A percentile compares a stretch with the other conserved stretches of the same genome.
Evolutionary conservation across 2,888 invertebrate genomes (phyloP).

Genomic region (Chymomyza caudatula): DNA sequence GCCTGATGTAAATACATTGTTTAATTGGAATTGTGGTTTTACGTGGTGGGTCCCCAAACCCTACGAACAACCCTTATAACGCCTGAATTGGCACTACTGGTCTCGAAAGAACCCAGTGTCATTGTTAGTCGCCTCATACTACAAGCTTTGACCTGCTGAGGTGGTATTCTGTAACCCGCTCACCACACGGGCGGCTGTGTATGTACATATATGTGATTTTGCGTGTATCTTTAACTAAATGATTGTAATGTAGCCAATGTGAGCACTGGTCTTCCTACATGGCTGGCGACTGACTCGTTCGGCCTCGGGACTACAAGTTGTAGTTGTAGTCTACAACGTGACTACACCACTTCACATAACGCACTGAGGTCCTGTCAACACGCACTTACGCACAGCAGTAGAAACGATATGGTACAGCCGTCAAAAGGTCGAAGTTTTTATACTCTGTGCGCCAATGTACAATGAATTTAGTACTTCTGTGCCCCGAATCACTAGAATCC

Average conservation of each 20-base stretch:
- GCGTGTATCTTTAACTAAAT: constrained; percentile 53
- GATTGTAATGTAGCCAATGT: constrained; percentile 64
- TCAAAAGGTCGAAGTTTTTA: too few species aligned
- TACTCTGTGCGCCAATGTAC: too few species aligned
- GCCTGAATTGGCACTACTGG: too few species aligned
- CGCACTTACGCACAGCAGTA: not conserved
- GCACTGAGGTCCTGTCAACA: not conserved
- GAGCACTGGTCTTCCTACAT: not conserved
- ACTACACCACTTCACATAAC: not conserved
- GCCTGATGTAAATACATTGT: too few species aligned
- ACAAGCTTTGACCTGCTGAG: not conserved
- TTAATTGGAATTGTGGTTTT: too few species aligned
- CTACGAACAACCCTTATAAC: too few species aligned
- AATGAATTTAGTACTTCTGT: too few species aligned
- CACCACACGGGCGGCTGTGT: not conserved
- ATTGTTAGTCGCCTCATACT: too few species aligned
- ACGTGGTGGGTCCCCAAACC: too few species aligned
- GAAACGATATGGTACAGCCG: not conserved
- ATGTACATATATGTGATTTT: not conserved
- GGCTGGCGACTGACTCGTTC: constrained; percentile 45
- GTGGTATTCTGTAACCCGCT: too few species aligned
- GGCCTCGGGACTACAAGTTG: constrained; percentile 25
- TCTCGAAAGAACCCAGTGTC: too few species aligned
- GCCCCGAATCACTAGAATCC: too few species aligned
- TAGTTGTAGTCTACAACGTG: not conserved